phyloP scores from a whole-genome alignment of 1,140 invertebrate species.

The Stenopsyche tienmushanensis region DNA sequence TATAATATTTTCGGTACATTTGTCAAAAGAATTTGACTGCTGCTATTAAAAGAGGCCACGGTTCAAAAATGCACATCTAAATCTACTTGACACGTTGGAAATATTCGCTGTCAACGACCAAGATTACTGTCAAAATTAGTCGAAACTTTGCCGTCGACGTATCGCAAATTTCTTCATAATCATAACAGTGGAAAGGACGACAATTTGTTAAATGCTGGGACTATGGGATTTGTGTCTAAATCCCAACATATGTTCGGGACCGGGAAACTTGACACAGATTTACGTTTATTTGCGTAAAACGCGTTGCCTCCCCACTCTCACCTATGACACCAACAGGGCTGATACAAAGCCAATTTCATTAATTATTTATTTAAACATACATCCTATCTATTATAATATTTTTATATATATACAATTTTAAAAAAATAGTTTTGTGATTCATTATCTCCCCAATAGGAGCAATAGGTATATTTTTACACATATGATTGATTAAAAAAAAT shows the following conservation, averaged over 20 bases:
- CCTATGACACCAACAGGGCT: neutral
- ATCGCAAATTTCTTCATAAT: constrained; percentile 23
- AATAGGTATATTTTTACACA: no score
- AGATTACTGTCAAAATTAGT: constrained; percentile 9
- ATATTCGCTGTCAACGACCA: neutral
- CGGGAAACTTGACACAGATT: constrained; percentile 39
- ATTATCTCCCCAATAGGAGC: neutral
- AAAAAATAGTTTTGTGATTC: neutral
- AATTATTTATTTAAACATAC: neutral
- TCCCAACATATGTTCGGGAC: constrained; percentile 37
- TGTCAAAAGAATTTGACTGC: neutral
- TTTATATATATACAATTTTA: neutral
- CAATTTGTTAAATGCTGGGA: constrained; percentile 8
- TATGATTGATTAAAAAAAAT: no score
- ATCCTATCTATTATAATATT: no score
- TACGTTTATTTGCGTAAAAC: constrained; percentile 39
- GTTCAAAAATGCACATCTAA: no score
- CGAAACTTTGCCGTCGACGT: neutral
- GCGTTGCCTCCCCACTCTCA: constrained; percentile 3
- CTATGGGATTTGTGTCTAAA: constrained; percentile 29
- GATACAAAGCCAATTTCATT: neutral
- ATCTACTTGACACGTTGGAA: no score
- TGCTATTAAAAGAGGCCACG: neutral
- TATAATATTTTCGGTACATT: no score
- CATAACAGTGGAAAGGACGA: constrained; percentile 16